These are phyloP conservation scores for Rhadina sibilatrix DNA, from an alignment of 2,113 vertebrate species.

Conservation along the genomic window DNA sequence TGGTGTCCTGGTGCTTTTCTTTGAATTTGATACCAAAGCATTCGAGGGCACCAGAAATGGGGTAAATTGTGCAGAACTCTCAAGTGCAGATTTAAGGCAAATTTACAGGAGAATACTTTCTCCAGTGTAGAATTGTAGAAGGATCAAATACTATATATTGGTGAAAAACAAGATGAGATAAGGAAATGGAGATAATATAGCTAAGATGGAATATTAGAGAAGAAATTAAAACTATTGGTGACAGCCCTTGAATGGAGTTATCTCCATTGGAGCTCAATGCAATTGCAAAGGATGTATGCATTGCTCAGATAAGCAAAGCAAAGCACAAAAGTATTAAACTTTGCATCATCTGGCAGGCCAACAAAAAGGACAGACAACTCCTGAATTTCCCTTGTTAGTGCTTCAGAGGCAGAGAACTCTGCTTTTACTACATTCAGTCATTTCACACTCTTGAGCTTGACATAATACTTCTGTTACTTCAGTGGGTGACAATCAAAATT, in stretches of 20 bases:
- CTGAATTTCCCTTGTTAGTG: neutral
- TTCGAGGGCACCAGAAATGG: neutral
- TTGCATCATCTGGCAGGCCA: neutral
- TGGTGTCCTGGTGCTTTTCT: neutral
- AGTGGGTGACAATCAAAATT: neutral
- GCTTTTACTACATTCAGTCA: neutral
- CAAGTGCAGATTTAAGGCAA: neutral
- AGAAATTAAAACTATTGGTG: neutral
- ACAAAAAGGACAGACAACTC: neutral
- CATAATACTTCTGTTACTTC: neutral
- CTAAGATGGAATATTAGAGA: neutral
- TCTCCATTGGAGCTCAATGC: fast-evolving
- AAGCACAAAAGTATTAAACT: neutral
- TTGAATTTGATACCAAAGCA: neutral
- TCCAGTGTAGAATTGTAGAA: neutral
- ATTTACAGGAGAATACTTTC: neutral
- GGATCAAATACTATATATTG: neutral
- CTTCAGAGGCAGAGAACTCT: neutral
- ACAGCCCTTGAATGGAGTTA: neutral
- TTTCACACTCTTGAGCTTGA: neutral
- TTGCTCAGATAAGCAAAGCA: neutral
- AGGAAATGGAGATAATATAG: neutral
- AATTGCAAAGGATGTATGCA: neutral
- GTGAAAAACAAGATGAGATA: neutral
- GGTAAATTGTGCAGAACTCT: neutral